Base-by-base conservation (phyloP, 2,113 vertebrate species). In the Ammodytes marinus region DNA sequence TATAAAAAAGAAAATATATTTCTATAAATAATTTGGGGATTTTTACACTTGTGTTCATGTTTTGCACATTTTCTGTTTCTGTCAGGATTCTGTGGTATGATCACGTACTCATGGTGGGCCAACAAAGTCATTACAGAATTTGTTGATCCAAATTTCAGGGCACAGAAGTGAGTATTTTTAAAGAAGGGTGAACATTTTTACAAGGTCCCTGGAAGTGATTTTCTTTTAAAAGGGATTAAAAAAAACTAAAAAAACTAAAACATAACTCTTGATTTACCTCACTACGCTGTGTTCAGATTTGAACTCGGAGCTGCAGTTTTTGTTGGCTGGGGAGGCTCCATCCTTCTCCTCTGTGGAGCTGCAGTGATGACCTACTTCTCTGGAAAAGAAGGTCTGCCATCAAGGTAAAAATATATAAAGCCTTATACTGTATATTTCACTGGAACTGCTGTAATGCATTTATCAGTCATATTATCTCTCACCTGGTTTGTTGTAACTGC, bases 221-320 rank as follows among this genome's bases (percentile, higher is more conserved):
- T 27, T 27, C 27, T 43, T 39, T 19, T 2, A 54, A 27, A 47
- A 52, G 5, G 1, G 27, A 39, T 53, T 4, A 43, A 54, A 45
- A 35, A 3, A 2, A 19, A 8, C 4, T 27, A 45, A 6, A 64
- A 19, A 61, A 19, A 55, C 12, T 52, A 45, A 43, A n/a, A 15
- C 9, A 2, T 3, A 46, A 7, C 4, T 63, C 4, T 19, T 65
- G 1, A 35, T 39, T 8, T 14, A 50, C 15, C 19, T 68, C 5
- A n/a, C 39, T 6, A n/a, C 39, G 40, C 68, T 4, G 6, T 19
- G 6, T 40, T 68, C 65, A 92, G 92, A 89, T 99, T 95, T 94
- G 98, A 99, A 94, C 85, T 99, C 55, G 97, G 98, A 91, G 96
- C 97, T 7, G 98, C 96, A 13, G 83, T 99, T 71, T 99, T 99